Percentiles rank a stretch among this genome's conserved stretches.
Evolutionary conservation across 2,113 vertebrate species (phyloP).

Genomic region (Dunckerocampus dactyliophorus): DNA sequence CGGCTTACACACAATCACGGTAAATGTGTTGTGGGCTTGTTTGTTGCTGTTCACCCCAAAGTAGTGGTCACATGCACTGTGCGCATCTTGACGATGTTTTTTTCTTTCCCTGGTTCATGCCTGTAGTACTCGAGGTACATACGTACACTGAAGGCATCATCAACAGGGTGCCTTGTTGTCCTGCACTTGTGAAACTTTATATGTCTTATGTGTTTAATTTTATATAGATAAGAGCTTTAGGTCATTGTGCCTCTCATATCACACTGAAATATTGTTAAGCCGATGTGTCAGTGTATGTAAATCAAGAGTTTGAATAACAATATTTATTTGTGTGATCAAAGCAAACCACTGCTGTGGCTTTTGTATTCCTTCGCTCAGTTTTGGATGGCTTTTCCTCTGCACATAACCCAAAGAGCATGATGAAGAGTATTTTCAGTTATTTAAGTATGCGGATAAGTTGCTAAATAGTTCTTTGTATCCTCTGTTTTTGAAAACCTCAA

Average conservation of each 20-base stretch:
- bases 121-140: conserved; percentile 1
- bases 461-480: background rate
- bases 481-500: background rate
- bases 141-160: background rate
- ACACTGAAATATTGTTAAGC: no score
- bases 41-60: background rate
- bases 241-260: no score
- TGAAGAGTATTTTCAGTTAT: background rate
- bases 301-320: no score
- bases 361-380: background rate
- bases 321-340: background rate
- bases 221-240: background rate
- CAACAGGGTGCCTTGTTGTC: conserved; percentile 42
- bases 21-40: background rate
- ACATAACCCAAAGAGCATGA: conserved; percentile 7
- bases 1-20: no score
- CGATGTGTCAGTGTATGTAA: no score
- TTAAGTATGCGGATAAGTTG: background rate
- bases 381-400: no score
- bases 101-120: no score
- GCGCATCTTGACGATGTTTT: background rate
- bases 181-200: background rate
- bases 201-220: background rate
- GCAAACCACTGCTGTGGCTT: background rate
- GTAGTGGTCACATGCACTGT: background rate